These are phyloP conservation scores for Temnothorax curvispinosus DNA, from an alignment of 1,140 invertebrate genomes.

Conservation along the genomic window DNA sequence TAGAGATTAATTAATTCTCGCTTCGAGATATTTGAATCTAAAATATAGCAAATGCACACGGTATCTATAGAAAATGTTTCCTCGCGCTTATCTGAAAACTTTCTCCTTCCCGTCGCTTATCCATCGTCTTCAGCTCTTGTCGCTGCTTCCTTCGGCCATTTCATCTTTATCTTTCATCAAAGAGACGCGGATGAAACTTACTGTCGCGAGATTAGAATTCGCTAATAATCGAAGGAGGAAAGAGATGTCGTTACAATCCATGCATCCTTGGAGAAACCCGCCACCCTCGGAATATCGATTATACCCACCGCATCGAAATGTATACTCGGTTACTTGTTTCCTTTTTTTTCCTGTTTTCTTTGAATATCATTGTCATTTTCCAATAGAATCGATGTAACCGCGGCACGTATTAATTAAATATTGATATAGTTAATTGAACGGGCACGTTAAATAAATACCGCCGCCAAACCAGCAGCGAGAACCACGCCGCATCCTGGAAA, in stretches of 20 bases:
- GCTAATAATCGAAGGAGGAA: conserved; percentile 29
- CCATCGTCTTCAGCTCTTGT: background rate
- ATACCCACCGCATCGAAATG: background rate
- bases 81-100: conserved; percentile 47
- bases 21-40: background rate
- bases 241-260: background rate
- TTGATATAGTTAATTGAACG: conserved; percentile 58
- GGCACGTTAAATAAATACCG: conserved; percentile 49
- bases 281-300: conserved; percentile 30
- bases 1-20: conserved; percentile 32
- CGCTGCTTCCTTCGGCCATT: conserved; percentile 36
- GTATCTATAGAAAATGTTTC: background rate
- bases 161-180: conserved; percentile 61
- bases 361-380: conserved; percentile 46
- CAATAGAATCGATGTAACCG: conserved; percentile 28
- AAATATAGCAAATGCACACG: background rate
- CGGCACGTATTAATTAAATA: conserved; percentile 55
- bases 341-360: background rate
- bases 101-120: conserved; percentile 14
- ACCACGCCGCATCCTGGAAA: background rate
- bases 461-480: conserved; percentile 6
- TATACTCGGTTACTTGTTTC: background rate
- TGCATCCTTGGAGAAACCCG: background rate
- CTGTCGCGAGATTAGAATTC: conserved; percentile 56
- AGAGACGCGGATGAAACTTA: conserved; percentile 46